Evolutionary conservation across 2,113 vertebrate genomes (phyloP), one percentile per base, ranked within the genome.

Genomic region (Phylloscopus whistleri): DNA sequence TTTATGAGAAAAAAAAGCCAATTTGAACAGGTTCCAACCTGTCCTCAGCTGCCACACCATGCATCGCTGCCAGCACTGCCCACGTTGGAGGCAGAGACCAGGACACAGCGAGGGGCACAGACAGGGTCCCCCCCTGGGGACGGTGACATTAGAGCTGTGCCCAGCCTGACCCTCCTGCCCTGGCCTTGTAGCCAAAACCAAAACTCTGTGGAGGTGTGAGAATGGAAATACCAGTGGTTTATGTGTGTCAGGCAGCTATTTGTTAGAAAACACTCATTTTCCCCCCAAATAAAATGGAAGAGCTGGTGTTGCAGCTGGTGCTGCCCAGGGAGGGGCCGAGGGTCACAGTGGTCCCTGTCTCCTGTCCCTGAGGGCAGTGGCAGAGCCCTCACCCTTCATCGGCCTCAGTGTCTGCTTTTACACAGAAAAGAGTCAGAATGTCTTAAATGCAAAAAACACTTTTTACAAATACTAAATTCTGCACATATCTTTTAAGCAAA

Each of bases 271-370:
- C 76, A 37, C 43, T 66, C 1, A 31, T 67, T 81, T 83, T 80
- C 21, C 55, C 49, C 59, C 39, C 23, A 13, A 20, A 55, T 46
- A 21, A 69, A 52, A 51, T 1, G 30, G 78, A 76, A 62, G 58
- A 55, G 72, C 23, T 62, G 78, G 33, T 24, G 24, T 2, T 9
- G 41, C 48, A 56, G 66, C 53, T 64, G 64, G 77, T n/a, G 75
- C 10, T 93, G 80, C 73, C 22, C 10, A 0, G 46, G 53, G 63
- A 66, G 78, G 62, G 77, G 68, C 52, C 3, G 15, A 31, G 33
- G 4, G 7, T 23, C 7, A 8, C 0, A 0, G 51, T 3, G 59
- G 48, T 31, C 46, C 14, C 70, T 0, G 3, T 21, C 28, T 56
- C 31, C 20, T 22, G 41, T 22, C 33, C 60, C 19, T 9, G 1